Conservation (phyloP, 2,797 vertebrate species). For the Huso huso region DNA sequence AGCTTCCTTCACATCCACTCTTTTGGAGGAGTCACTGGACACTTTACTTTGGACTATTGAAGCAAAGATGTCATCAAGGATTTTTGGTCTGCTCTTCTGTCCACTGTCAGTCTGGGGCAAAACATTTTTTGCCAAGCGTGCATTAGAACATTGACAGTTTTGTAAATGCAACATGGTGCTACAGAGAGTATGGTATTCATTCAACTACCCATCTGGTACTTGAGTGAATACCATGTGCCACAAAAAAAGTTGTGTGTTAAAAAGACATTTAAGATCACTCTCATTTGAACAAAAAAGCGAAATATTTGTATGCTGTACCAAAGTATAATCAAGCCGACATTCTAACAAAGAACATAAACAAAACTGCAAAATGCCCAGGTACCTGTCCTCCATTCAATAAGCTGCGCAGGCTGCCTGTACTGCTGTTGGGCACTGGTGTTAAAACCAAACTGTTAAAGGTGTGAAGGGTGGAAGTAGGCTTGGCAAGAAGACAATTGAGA, state of each 20-base stretch:
- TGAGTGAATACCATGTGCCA: too few relatives aligned
- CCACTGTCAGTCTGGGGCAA: conserved; percentile 51
- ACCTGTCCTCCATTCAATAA: conserved; percentile 59
- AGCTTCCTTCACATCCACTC: conserved; percentile 51
- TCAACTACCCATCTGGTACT: too few relatives aligned
- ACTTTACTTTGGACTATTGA: conserved; percentile 62
- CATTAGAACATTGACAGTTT: too few relatives aligned
- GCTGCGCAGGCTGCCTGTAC: conserved; percentile 56
- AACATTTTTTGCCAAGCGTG: too few relatives aligned
- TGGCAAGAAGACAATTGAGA: conserved; percentile 45
- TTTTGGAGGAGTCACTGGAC: conserved; percentile 37
- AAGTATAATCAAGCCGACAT: too few relatives aligned
- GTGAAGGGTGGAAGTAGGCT: conserved; percentile 51
- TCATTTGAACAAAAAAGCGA: too few relatives aligned
- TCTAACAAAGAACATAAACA: too few relatives aligned
- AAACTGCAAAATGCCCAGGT: conserved; percentile 4
- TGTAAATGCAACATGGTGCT: too few relatives aligned
- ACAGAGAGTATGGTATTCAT: too few relatives aligned
- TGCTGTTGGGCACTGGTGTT: conserved; percentile 56
- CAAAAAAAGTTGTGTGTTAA: too few relatives aligned
- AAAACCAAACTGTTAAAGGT: conserved; percentile 63
- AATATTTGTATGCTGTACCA: too few relatives aligned
- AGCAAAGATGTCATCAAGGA: conserved; percentile 69
- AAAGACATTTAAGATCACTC: too few relatives aligned
- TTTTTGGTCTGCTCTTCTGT: conserved; percentile 61